Percentiles rank a stretch among this genome's conserved stretches.
Evolutionary conservation across 2,113 vertebrate genomes (phyloP).

Genomic region (Bufo bufo): DNA sequence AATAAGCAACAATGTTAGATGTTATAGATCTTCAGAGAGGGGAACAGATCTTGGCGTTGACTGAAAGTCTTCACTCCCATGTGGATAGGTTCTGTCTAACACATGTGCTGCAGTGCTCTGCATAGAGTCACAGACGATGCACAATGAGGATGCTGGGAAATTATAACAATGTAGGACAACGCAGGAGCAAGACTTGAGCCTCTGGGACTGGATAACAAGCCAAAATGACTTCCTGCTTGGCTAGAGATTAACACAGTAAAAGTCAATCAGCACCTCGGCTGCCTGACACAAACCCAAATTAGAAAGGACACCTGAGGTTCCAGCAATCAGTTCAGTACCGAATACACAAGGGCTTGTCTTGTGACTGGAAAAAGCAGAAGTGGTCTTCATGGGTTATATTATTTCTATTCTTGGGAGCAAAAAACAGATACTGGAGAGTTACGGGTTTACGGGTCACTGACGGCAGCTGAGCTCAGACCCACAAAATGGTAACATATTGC

Average conservation of each 20-base stretch:
- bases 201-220: conserved; percentile 39
- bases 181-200: conserved; percentile 11
- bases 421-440: neutral
- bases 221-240: conserved; percentile 38
- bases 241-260: conserved; percentile 45
- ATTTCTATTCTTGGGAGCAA: conserved; percentile 3
- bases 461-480: conserved; percentile 14
- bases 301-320: conserved; percentile 46
- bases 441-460: conserved; percentile 6
- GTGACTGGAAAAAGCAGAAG: conserved; percentile 3
- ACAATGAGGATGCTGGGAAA: conserved; percentile 24
- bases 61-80: conserved; percentile 13
- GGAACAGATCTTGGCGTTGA: conserved; percentile 11
- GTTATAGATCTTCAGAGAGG: conserved; percentile 1
- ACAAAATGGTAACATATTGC: neutral
- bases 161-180: conserved; percentile 31
- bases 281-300: conserved; percentile 43
- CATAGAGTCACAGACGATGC: conserved; percentile 31
- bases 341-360: conserved; percentile 28
- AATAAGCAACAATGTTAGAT: neutral
- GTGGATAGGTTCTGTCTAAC: conserved; percentile 27
- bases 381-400: neutral
- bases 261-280: conserved; percentile 34
- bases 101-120: conserved; percentile 39
- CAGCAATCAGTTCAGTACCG: conserved; percentile 4